Base-by-base conservation (phyloP, 2,797 vertebrate species). In the Antrozous pallidus region DNA sequence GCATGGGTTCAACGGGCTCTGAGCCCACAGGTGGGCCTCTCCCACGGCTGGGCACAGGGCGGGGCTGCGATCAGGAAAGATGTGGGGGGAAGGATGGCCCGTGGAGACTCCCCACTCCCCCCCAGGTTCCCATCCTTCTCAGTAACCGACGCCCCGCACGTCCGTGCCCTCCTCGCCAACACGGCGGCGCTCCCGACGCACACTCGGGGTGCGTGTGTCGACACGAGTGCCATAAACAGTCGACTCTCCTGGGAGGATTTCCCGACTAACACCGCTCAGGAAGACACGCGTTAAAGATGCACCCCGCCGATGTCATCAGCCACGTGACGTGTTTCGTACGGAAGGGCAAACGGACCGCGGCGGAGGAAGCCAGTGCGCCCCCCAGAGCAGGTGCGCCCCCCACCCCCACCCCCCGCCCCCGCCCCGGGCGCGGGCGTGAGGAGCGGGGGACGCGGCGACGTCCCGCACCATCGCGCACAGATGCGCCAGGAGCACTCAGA, bases 51-150 rank as follows among this genome's bases (percentile, higher is more conserved):
- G 33, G 5, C 17, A 0, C 22, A 8, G 8, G 24, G 49, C 24
- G 38, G 33, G 28, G 58, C 22, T 5, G 6, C 28, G 36, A 24
- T 63, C 16, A 12, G 31, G 33, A 85, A 47, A 33, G 8, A 61
- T 22, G 13, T 5, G 8, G 10, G 6, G 0, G 10, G 8, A 69
- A 63, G 86, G 13, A 1, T 2, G 47, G n/a, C 7, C 1, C 8
- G n/a, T 0, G 3, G 8, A n/a, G 16, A n/a, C n/a, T n/a, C n/a
- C n/a, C n/a, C 6, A 31, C 0, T 4, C 33, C 31, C 28, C 1
- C 22, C 20, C 10, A 33, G 18, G 38, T 38, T 2, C 74, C 54
- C 54, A 56, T 47, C 2, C 1, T 18, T 24, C 18, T 11, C 18
- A 10, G 70, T 10, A 7, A 24, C 5, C 12, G 8, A 13, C 17